Evolutionary conservation across 1,140 invertebrate genomes (phyloP), one percentile per base, ranked within the genome.

Genomic region (Radopholus similis): DNA sequence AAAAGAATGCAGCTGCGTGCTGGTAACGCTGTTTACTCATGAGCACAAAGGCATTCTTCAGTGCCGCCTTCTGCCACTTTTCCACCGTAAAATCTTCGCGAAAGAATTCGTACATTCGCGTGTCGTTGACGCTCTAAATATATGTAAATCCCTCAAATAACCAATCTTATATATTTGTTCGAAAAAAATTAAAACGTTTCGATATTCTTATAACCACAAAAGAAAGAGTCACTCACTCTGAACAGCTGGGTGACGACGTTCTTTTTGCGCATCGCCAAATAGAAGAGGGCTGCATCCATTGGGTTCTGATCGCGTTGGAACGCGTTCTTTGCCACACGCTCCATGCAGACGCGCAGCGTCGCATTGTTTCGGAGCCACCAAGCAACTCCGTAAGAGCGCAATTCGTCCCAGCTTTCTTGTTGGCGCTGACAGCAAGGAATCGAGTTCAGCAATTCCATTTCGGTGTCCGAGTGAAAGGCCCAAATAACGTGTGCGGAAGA

Each of bases 391-490:
- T 96, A 86, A 84, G 96, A 92, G 68, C 90, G 89, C 66, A 98
- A 84, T 42, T 92, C 90, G n/a, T 87, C 86, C 96, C 96, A 99
- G 23, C 89, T 91, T 0, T 86, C 85, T 58, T 86, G 85, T 18
- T 82, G 83, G 88, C 88, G 65, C 88, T 84, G 83, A 75, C 81
- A 84, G 76, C 80, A 83, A 0, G 95, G 94, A 71, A 97, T 90
- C 18, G 96, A 84, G 62, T 90, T 89, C 1, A 98, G 83, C 34
- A 98, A 84, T 83, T 97, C 95, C 79, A 96, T 93, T 84, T 96
- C 91, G 32, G 92, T 92, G 84, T 98, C 95, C 0, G 94, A 97
- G 85, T 99, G 95, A 84, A 94, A 98, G 1, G 95, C 96, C 96
- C 96, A 99, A 9, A 96, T 93, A 13, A 98, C 86, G 84, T 96